Base-by-base conservation (phyloP, 2,113 vertebrate genomes). In the Prionailurus viverrinus region DNA sequence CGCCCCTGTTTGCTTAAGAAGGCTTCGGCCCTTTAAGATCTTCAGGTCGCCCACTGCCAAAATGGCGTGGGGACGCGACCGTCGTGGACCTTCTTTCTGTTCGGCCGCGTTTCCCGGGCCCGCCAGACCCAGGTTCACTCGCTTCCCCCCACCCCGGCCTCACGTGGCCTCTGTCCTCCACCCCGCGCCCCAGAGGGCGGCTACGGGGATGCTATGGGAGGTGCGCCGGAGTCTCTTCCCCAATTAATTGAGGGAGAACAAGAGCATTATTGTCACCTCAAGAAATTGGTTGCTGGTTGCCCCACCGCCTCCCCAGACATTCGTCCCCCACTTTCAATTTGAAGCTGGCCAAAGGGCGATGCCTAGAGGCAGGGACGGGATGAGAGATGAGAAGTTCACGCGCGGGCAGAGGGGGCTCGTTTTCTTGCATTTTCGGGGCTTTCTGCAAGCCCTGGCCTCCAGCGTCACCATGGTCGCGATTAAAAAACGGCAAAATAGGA, bases 401-500 rank as follows among this genome's bases (percentile, higher is more conserved):
- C 7, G 2, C 41, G 1, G 39, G 19, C 29, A 51, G 41, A 79
- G 31, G 19, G 14, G 53, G 8, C 19, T 53, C 7, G 31, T 36
- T 97, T 80, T 66, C 36, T 39, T 58, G 48, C 31, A 27, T 91
- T 82, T 41, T 29, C 58, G 45, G 39, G 53, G 14, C 4, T 63
- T 95, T 90, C 71, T 79, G n/a, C 65, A 89, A 29, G 15, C 14
- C 41, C 61, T 0, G 27, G 27, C 27, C n/a, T 58, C 39, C 71
- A 68, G 33, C 23, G n/a, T 91, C 89, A 66, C 68, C 1, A 3
- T 14, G 39, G 33, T 61, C 8, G 0, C n/a, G 36, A 76, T 94
- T 45, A 45, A 16, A 71, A 97, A 92, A 79, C 8, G 41, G 73
- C 89, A 61, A 91, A 74, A 41, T 36, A 83, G 36, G 53, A 83